Percentiles rank a stretch among this genome's conserved stretches.
phyloP scores from a whole-genome alignment of 1,140 invertebrate genomes.

The Ditylenchus dipsaci region DNA sequence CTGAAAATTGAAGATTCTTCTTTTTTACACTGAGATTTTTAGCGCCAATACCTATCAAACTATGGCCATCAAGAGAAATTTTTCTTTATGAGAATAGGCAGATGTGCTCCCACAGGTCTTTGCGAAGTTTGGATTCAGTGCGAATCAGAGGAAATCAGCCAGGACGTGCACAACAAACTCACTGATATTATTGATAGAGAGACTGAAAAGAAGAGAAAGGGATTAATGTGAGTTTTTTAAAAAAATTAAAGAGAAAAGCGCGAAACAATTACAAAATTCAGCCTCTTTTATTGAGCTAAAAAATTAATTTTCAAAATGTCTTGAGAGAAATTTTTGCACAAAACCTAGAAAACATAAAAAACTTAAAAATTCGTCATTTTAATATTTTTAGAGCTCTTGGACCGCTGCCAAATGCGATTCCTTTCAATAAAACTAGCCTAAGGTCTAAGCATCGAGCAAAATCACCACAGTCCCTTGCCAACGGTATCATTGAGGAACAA shows the following conservation, averaged over 20 bases:
- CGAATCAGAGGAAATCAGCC: constrained; percentile 28
- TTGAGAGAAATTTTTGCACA: too few species aligned
- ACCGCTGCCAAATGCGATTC: background rate
- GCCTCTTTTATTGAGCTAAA: too few species aligned
- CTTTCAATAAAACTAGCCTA: background rate
- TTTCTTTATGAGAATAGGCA: constrained; percentile 31
- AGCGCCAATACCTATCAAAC: constrained; percentile 20
- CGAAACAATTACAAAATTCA: too few species aligned
- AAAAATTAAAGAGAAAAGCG: too few species aligned
- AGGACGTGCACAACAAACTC: constrained; percentile 15
- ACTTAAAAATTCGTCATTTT: background rate
- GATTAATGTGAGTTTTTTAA: constrained; percentile 11
- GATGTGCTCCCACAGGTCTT: constrained; percentile 16
- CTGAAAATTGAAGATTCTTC: background rate
- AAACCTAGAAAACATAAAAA: too few species aligned
- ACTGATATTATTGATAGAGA: constrained; percentile 32
- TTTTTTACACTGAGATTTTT: background rate
- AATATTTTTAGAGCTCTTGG: background rate
- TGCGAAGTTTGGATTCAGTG: constrained; percentile 32
- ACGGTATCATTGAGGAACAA: background rate
- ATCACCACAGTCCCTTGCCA: background rate
- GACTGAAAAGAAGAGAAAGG: constrained; percentile 31
- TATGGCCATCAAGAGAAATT: constrained; percentile 29
- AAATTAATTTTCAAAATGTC: too few species aligned
- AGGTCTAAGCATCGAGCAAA: background rate